Base-by-base conservation (phyloP, 2,113 vertebrate genomes). In the Halichoeres trimaculatus region DNA sequence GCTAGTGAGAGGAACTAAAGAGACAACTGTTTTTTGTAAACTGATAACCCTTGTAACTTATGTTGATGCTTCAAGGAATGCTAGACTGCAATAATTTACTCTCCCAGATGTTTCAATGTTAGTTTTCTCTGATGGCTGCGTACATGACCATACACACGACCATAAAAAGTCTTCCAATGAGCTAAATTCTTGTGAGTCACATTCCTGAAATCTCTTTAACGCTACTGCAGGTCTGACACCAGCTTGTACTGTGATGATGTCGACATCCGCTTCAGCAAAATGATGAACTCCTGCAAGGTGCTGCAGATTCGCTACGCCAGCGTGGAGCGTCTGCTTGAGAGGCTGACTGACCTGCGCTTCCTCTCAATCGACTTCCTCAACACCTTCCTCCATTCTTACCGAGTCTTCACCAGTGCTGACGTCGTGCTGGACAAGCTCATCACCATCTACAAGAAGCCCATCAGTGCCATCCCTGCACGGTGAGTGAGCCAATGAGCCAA, bases 271-370 rank as follows among this genome's bases (percentile, higher is more conserved):
- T 99, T 99, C 94, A 99, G 98, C 90, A 99, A 98, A 91, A 99
- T 97, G 93, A 98, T 99, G 97, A 99, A 99, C 92, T 98, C 97
- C 43, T 99, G 98, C 93, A 99, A 99, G 89, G 98, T 99, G 81
- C 95, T 99, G 84, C 98, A 99, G 95, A 98, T 99, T 89, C 97
- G 98, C 76, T 99, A 98, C 1, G 98, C 98, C 58, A 99, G 96
- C 0, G 98, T 99, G 88, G 97, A 96, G 22, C 94, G 98, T 3
- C 90, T 99, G 70, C 85, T 99, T 88, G 97, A 99, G 92, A 81
- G 98, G 77, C 94, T 99, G 85, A 98, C 97, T 0, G 97, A 99
- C 92, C 88, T 99, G 87, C 95, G 97, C 24, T 99, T 99, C 93
- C 96, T 99, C 61, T 98, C 97, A 91, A 98, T 99, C 2, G 98